Conservation (phyloP, 1,140 invertebrate species). For the Megalopta genalis region DNA sequence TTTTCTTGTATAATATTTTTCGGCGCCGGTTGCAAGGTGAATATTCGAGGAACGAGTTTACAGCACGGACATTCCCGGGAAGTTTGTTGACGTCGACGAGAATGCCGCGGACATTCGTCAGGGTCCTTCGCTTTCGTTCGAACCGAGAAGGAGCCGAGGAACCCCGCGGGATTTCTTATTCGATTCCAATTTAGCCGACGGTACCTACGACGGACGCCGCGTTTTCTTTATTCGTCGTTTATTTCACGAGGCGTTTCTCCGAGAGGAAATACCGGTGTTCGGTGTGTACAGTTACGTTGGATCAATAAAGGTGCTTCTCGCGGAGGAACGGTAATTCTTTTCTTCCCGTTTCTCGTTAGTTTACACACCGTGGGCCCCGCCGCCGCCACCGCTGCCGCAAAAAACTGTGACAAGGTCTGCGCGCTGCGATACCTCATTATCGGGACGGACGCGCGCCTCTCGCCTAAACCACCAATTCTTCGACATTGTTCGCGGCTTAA, state of each 20-base stretch:
- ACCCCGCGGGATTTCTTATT: no score
- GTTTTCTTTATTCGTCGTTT: neutral
- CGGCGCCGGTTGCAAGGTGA: no score
- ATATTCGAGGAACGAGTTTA: no score
- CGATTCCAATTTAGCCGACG: neutral
- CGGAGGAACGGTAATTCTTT: constrained; percentile 12
- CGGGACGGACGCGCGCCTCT: neutral
- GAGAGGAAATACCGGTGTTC: neutral
- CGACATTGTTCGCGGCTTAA: neutral
- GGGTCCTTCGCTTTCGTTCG: no score
- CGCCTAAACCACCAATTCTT: neutral
- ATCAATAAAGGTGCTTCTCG: neutral
- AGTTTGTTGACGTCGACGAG: no score
- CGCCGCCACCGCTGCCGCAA: neutral
- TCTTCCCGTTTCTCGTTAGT: constrained; percentile 28
- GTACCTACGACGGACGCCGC: no score
- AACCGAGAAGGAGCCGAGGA: no score
- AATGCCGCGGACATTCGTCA: no score
- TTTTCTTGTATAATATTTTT: no score
- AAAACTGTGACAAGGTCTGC: constrained; percentile 30
- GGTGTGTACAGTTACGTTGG: constrained; percentile 19
- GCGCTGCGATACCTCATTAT: constrained; percentile 14
- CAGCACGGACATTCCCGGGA: no score
- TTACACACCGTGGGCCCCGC: constrained; percentile 1
- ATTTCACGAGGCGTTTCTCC: neutral